Conservation (phyloP, 2,113 vertebrate species). For the Odontophorus gujanensis region DNA sequence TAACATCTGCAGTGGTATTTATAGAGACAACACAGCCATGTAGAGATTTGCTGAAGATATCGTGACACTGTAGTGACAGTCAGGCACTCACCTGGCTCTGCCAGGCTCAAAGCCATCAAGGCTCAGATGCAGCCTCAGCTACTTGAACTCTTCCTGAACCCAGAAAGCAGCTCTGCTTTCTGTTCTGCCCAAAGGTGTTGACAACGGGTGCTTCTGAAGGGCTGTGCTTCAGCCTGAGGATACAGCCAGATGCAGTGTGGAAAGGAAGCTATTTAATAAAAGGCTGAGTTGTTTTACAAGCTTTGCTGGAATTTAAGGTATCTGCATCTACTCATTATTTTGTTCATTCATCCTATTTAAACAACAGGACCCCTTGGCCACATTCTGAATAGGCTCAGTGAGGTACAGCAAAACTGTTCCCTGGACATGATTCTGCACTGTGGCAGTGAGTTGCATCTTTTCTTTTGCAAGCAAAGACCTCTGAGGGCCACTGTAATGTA, state of each 20-base stretch:
- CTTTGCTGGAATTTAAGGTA: neutral
- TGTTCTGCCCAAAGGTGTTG: neutral
- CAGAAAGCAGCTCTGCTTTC: neutral
- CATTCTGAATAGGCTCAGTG: accelerated
- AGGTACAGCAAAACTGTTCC: neutral
- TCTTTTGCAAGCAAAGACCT: neutral
- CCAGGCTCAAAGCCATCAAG: neutral
- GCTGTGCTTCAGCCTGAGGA: neutral
- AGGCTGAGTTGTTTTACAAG: neutral
- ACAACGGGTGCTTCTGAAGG: neutral
- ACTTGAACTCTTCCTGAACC: neutral
- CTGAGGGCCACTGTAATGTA: neutral
- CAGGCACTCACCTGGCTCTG: too few relatives aligned
- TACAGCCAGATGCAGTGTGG: neutral
- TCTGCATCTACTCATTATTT: neutral
- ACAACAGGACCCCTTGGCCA: neutral
- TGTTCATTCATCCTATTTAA: neutral
- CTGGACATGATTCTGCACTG: accelerated
- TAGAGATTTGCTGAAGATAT: neutral
- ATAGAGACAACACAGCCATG: accelerated
- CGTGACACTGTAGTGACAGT: accelerated
- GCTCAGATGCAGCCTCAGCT: neutral
- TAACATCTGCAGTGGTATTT: neutral
- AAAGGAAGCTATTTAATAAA: neutral
- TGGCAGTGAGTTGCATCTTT: neutral